Percentiles rank a stretch among this genome's conserved stretches.
Evolutionary conservation across 2,113 vertebrate species (phyloP).

Genomic region (Periophthalmus modestus): DNA sequence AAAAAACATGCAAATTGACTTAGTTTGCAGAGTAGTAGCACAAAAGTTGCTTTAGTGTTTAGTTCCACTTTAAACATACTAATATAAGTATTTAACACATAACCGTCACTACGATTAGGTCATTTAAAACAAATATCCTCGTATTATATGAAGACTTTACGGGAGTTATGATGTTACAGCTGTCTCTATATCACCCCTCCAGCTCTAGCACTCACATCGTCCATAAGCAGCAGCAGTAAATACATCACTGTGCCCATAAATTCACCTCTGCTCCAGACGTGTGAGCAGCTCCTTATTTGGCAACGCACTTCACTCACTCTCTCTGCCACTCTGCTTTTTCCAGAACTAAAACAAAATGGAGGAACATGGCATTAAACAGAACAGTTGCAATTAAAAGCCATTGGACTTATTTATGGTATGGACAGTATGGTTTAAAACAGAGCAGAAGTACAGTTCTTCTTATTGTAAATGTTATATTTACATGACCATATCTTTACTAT

Average conservation of each 20-base stretch:
- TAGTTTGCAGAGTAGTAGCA: no score
- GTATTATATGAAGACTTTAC: neutral
- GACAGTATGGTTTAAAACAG: neutral
- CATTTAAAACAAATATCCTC: neutral
- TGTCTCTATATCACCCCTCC: neutral
- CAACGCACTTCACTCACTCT: conserved; percentile 15
- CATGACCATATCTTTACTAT: neutral
- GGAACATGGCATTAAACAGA: neutral
- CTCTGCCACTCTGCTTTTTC: neutral
- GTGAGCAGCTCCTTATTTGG: conserved; percentile 45
- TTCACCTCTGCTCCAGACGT: neutral
- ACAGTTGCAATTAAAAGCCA: neutral
- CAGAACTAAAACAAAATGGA: neutral
- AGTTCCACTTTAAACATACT: no score
- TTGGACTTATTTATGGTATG: neutral
- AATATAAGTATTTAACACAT: no score
- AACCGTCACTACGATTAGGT: neutral
- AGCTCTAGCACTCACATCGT: neutral
- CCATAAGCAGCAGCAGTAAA: conserved; percentile 7
- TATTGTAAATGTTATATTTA: neutral
- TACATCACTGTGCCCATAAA: conserved; percentile 21
- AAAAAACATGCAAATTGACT: no score
- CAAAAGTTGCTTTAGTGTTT: no score
- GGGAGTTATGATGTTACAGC: neutral
- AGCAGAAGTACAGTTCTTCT: no score